These are phyloP conservation scores for Callyntrura guangdongensis DNA, from an alignment of 2,888 invertebrate species.

Conservation along the genomic window DNA sequence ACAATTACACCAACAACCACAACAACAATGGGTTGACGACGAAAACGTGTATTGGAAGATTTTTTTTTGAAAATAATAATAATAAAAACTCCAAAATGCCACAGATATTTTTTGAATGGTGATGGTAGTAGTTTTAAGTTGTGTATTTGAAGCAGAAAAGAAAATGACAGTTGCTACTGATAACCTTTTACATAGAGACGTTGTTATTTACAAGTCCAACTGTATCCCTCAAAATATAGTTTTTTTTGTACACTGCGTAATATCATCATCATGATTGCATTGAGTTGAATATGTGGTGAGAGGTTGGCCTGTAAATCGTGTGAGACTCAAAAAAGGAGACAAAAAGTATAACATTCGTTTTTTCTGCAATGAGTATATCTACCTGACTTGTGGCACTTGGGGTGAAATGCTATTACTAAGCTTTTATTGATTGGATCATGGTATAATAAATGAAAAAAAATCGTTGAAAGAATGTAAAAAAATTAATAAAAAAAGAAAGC, in stretches of 20 bases:
- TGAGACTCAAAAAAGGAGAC: neutral
- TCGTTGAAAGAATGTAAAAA: neutral
- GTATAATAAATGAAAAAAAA: neutral
- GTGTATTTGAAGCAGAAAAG: slow-evolving; percentile 18
- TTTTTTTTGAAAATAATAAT: neutral
- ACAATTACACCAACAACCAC: slow-evolving; percentile 38
- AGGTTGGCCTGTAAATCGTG: neutral
- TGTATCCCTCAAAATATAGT: neutral
- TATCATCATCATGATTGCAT: neutral
- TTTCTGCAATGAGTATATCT: neutral
- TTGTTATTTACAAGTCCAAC: neutral
- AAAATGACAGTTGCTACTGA: slow-evolving; percentile 25
- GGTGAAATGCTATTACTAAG: slow-evolving; percentile 8
- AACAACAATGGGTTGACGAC: neutral
- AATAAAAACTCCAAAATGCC: neutral
- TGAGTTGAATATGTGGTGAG: neutral
- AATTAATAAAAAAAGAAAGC: too few relatives aligned
- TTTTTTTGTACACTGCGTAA: neutral
- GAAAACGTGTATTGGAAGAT: neutral
- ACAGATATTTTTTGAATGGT: neutral
- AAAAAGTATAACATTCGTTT: neutral
- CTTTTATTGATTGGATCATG: slow-evolving; percentile 2
- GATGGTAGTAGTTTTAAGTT: neutral
- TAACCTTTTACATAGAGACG: slow-evolving; percentile 9
- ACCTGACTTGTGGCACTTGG: neutral